phyloP scores from a whole-genome alignment of 2,797 vertebrate species.

The Epinephelus malabaricus region DNA sequence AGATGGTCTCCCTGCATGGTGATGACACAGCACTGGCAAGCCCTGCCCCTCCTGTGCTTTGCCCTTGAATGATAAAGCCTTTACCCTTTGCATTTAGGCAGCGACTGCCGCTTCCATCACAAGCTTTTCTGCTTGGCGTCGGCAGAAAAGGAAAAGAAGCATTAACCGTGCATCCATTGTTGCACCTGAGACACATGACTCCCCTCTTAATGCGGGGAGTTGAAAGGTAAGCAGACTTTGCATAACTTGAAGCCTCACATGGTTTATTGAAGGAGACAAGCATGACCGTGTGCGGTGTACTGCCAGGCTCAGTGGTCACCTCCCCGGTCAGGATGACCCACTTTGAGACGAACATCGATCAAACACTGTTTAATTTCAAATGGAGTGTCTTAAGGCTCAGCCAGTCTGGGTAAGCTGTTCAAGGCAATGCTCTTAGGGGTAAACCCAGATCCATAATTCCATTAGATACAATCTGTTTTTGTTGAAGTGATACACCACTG shows the following conservation, averaged over 20 bases:
- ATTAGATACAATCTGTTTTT: conserved; percentile 27
- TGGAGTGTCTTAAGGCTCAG: conserved; percentile 32
- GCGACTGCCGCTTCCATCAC: not conserved
- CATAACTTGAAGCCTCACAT: conserved; percentile 56
- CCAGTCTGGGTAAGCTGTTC: conserved; percentile 40
- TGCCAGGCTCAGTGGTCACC: conserved; percentile 36
- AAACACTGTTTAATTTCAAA: conserved; percentile 54
- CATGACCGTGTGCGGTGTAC: conserved; percentile 52
- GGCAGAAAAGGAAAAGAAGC: not conserved
- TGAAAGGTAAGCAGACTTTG: conserved; percentile 62
- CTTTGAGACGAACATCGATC: conserved; percentile 54
- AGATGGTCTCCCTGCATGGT: conserved; percentile 80
- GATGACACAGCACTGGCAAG: conserved; percentile 74
- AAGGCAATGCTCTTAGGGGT: conserved; percentile 50
- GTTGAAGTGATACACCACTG: conserved; percentile 24
- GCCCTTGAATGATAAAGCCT: conserved; percentile 69
- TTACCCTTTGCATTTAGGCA: conserved; percentile 27
- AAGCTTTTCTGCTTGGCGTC: not conserved
- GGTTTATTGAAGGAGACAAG: conserved; percentile 71
- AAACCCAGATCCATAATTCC: conserved; percentile 40
- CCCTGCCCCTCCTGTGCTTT: conserved; percentile 48
- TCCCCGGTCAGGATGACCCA: conserved; percentile 56
- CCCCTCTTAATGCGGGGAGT: conserved; percentile 11
- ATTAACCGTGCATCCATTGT: conserved; percentile 12
- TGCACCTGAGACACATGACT: conserved; percentile 37